Conservation (phyloP, 2,888 invertebrate genomes). For the Mythimna loreyi region DNA sequence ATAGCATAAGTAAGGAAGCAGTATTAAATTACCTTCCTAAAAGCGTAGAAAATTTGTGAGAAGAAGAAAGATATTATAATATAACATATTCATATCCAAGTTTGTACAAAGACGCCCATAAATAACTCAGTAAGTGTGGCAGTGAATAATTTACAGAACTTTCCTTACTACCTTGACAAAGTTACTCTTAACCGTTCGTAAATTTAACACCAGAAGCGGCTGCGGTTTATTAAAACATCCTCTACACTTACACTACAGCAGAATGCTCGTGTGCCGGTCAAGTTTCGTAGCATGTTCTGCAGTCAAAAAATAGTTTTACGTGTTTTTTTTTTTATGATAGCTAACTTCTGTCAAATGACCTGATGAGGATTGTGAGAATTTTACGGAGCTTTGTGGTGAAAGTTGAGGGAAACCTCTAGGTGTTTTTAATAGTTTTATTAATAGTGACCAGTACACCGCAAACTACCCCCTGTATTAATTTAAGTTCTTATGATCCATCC, state of each 20-base stretch:
- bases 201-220: slow-evolving; percentile 39
- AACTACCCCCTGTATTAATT: too few relatives aligned
- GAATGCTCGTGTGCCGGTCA: background rate
- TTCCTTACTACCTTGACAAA: slow-evolving; percentile 48
- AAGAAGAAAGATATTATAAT: slow-evolving; percentile 23
- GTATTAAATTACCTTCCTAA: slow-evolving; percentile 4
- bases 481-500: too few relatives aligned
- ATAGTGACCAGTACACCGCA: too few relatives aligned
- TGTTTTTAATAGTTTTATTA: too few relatives aligned
- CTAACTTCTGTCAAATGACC: too few relatives aligned
- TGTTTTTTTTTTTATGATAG: background rate
- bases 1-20: background rate
- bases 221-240: slow-evolving; percentile 38
- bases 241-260: background rate
- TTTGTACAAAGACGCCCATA: slow-evolving; percentile 58
- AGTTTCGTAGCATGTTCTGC: background rate
- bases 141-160: slow-evolving; percentile 59
- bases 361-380: too few relatives aligned
- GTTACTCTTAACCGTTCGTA: slow-evolving; percentile 35
- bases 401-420: too few relatives aligned
- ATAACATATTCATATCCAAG: slow-evolving; percentile 50
- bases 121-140: slow-evolving; percentile 58
- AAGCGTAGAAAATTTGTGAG: slow-evolving; percentile 4
- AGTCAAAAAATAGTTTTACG: background rate
- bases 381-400: too few relatives aligned